phyloP scores from a whole-genome alignment of 2,797 vertebrate genomes.

The Meda fulgida region DNA sequence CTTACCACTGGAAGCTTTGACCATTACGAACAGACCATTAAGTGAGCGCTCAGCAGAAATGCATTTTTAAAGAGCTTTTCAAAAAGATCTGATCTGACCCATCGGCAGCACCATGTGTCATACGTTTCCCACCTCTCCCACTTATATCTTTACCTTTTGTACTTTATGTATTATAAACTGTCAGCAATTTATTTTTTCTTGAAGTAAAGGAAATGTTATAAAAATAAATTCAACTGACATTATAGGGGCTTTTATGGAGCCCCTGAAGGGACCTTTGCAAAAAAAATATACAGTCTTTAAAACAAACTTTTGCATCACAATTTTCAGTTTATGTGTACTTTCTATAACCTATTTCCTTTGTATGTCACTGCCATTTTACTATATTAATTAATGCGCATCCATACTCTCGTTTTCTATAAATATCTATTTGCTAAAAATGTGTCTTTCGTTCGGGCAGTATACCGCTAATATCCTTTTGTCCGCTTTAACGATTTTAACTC shows the following conservation, averaged over 20 bases:
- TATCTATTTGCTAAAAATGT: too few relatives aligned
- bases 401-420: too few relatives aligned
- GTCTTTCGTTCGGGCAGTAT: too few relatives aligned
- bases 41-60: constrained; percentile 25
- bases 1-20: constrained; percentile 20
- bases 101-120: background rate
- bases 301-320: background rate
- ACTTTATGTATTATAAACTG: background rate
- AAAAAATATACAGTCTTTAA: background rate
- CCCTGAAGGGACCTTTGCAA: too few relatives aligned
- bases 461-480: too few relatives aligned
- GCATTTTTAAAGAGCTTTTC: constrained; percentile 43
- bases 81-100: constrained; percentile 30
- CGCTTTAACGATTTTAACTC: too few relatives aligned
- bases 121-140: background rate
- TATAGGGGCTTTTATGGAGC: background rate
- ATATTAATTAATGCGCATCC: too few relatives aligned
- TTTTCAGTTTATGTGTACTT: background rate
- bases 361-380: too few relatives aligned
- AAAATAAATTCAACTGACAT: background rate
- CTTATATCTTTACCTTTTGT: background rate
- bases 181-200: background rate
- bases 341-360: too few relatives aligned
- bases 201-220: background rate
- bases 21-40: constrained; percentile 22